A percentile compares a stretch with the other conserved stretches of the same genome.
Conservation (phyloP, 2,113 vertebrate genomes). For the Conger conger region DNA sequence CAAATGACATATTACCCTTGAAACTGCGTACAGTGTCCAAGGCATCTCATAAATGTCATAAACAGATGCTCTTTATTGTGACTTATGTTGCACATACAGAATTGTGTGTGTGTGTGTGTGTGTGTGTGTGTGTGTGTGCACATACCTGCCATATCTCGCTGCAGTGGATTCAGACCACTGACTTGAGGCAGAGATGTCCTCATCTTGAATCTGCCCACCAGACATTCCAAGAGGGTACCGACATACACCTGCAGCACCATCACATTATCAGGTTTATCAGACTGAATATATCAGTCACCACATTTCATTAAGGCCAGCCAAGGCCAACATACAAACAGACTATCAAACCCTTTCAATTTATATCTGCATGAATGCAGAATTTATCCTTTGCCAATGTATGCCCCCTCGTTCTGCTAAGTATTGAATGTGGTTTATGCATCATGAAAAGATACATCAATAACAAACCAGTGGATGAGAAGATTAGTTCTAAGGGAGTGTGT, state of each 20-base stretch:
- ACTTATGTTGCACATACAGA: slow-evolving; percentile 4
- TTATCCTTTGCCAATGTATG: too few relatives aligned
- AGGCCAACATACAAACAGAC: background rate
- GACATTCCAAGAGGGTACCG: slow-evolving; percentile 96
- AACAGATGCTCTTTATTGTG: too few relatives aligned
- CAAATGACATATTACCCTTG: too few relatives aligned
- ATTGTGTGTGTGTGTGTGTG: slow-evolving; percentile 6
- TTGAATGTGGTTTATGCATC: background rate
- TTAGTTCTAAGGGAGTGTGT: too few relatives aligned
- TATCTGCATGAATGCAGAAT: too few relatives aligned
- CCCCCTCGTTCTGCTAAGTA: background rate
- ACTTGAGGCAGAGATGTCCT: slow-evolving; percentile 95
- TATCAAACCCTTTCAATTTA: background rate
- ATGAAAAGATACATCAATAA: background rate
- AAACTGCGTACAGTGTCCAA: too few relatives aligned
- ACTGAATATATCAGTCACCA: background rate
- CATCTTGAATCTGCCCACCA: slow-evolving; percentile 87
- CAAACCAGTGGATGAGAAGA: background rate
- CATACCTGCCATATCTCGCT: slow-evolving; percentile 91
- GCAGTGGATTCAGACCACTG: slow-evolving; percentile 98
- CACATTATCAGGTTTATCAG: background rate
- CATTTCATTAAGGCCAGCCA: background rate
- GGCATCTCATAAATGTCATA: too few relatives aligned
- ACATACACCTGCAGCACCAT: slow-evolving; percentile 77
- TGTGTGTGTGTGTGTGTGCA: background rate